Base-by-base conservation (phyloP, 2,797 vertebrate genomes). In the Simalia tracyae region DNA sequence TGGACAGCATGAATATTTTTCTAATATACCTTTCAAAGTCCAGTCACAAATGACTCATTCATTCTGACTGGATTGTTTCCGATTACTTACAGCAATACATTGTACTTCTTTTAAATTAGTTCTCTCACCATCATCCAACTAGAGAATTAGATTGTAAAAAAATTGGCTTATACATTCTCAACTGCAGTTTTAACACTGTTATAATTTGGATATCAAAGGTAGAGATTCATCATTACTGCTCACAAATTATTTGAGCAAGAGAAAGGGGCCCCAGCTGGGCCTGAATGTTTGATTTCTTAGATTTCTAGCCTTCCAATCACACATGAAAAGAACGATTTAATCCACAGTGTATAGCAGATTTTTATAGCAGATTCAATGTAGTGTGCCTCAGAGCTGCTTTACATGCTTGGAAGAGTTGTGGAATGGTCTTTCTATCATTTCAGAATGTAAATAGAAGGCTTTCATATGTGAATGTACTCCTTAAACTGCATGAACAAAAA, bases 1-100 rank as follows among this genome's bases (percentile, higher is more conserved):
- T 86, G 91, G 96, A 63, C 89, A 93, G 85, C 91, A 95, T 90
- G 96, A 94, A 94, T 94, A 95, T 88, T 92, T 91, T 92, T 93
- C 95, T 92, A 89, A 87, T 91, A 92, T 85, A 46, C 64, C 92
- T 84, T 59, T 87, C 86, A 88, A 95, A 95, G 86, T 0, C 66
- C 0, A 90, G 0, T 94, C 93, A 95, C 94, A 95, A 95, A 92
- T 81, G 15, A 63, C 92, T 89, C 87, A 60, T 76, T 93, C 81
- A 86, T 90, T 88, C 91, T 57, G 86, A 84, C 87, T 0, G 63
- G 89, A 94, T 87, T 36, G 87, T 90, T 85, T 59, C 81, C 50
- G 81, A 63, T 54, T 31, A 0, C 57, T 57, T 88, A 64, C 59
- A 87, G 84, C 46, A 81, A 59, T 63, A 72, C 89, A 87, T n/a